These are phyloP conservation scores for Brachylomia viminalis DNA, from an alignment of 2,888 invertebrate genomes.

Conservation along the genomic window DNA sequence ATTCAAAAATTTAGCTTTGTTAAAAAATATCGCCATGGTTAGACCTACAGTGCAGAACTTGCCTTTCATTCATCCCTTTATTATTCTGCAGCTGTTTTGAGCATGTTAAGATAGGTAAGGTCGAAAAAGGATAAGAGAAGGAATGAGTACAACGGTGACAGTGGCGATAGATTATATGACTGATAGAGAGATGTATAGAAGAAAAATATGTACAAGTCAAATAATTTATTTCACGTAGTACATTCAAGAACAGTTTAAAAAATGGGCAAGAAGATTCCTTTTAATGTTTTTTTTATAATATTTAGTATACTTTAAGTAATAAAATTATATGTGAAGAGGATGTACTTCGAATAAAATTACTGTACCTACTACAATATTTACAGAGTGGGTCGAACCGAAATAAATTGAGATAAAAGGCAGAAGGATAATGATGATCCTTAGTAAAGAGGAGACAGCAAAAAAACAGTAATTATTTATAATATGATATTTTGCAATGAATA, in stretches of 20 bases:
- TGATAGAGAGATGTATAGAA: not conserved
- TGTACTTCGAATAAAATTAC: no score
- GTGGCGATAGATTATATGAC: not conserved
- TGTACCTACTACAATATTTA: no score
- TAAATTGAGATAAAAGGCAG: not conserved
- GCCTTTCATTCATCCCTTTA: not conserved
- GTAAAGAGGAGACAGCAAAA: not conserved
- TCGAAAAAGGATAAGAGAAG: not conserved
- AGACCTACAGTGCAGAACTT: not conserved
- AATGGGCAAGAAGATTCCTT: not conserved
- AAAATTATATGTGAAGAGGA: no score
- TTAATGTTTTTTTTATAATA: no score
- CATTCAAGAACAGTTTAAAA: not conserved
- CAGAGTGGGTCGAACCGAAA: not conserved
- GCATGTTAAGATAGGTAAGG: not conserved
- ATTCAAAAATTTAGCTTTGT: no score
- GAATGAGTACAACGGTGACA: not conserved
- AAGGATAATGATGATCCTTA: not conserved
- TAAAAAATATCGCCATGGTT: no score
- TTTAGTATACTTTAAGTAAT: not conserved
- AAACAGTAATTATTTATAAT: no score
- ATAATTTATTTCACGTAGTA: not conserved
- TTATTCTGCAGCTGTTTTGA: not conserved
- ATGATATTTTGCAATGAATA: no score
- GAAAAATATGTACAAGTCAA: not conserved